These are phyloP conservation scores for Cladopsammia gracilis DNA, from an alignment of 64 coral and sea anemone species.

Conservation along the genomic window DNA sequence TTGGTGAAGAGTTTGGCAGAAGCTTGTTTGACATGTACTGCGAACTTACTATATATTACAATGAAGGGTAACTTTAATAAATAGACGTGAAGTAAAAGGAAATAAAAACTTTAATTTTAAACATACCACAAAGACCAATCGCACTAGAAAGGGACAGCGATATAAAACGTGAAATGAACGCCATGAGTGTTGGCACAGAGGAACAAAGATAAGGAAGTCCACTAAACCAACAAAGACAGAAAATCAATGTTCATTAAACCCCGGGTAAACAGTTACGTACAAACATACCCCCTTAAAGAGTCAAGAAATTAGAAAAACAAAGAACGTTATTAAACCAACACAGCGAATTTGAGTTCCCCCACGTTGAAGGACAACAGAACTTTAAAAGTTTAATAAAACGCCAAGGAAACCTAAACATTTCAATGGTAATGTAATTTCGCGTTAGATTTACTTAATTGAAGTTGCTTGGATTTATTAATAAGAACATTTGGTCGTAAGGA, in stretches of 20 bases:
- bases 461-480: constrained; percentile 44
- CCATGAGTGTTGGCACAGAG: background rate
- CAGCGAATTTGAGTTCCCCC: constrained; percentile 75
- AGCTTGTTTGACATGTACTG: too few relatives aligned
- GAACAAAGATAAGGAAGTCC: constrained; percentile 21
- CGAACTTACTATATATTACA: too few relatives aligned
- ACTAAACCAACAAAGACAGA: background rate
- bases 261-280: constrained; percentile 49
- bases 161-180: background rate
- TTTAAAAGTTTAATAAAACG: constrained; percentile 71
- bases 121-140: too few relatives aligned
- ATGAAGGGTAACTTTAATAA: too few relatives aligned
- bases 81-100: too few relatives aligned
- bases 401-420: constrained; percentile 12
- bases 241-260: constrained; percentile 23
- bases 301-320: constrained; percentile 86
- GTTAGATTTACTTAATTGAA: background rate
- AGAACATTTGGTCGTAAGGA: constrained; percentile 45
- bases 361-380: constrained; percentile 86
- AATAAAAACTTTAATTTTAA: too few relatives aligned
- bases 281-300: constrained; percentile 91
- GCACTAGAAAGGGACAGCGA: too few relatives aligned
- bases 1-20: too few relatives aligned
- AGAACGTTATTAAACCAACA: constrained; percentile 80
- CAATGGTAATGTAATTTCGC: constrained; percentile 38